phyloP scores from a whole-genome alignment of 1,140 invertebrate species.

The Palaemon carinicauda region DNA sequence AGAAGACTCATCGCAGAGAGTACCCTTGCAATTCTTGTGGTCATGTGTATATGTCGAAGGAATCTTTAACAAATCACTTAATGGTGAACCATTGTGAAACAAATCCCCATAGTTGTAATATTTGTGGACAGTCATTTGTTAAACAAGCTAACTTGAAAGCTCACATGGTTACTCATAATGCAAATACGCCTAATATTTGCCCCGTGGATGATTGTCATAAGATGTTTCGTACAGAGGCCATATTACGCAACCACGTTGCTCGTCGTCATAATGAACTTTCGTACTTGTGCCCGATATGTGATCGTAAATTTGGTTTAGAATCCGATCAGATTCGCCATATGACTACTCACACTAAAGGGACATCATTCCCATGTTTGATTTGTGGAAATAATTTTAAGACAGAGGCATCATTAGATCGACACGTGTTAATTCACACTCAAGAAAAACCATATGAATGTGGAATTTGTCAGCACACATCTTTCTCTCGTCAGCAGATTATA shows the following conservation, averaged over 20 bases:
- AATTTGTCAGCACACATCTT: constrained; percentile 31
- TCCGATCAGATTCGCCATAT: constrained; percentile 32
- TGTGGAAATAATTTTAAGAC: constrained; percentile 26
- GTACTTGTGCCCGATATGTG: constrained; percentile 39
- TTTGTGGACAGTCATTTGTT: constrained; percentile 15
- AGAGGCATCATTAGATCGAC: constrained; percentile 25
- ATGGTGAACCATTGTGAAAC: constrained; percentile 38
- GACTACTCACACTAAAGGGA: constrained; percentile 12
- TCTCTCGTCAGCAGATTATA: background rate
- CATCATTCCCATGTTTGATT: background rate
- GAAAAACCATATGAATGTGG: constrained; percentile 50
- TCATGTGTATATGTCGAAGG: constrained; percentile 23
- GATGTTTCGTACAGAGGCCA: constrained; percentile 31
- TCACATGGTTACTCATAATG: constrained; percentile 27
- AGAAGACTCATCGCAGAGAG: constrained; percentile 24
- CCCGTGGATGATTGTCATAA: constrained; percentile 37
- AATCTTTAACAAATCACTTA: constrained; percentile 29
- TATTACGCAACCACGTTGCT: constrained; percentile 33
- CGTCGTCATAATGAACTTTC: constrained; percentile 23
- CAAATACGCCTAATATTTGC: constrained; percentile 31
- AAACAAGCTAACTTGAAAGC: constrained; percentile 30
- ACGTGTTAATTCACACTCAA: constrained; percentile 41
- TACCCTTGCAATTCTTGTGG: constrained; percentile 30
- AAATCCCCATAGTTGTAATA: constrained; percentile 15
- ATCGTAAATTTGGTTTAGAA: constrained; percentile 37